A percentile compares a stretch with the other conserved stretches of the same genome.
These are phyloP conservation scores for Motacilla tschutschensis DNA, from an alignment of 2,113 vertebrate species.

Conservation along the genomic window DNA sequence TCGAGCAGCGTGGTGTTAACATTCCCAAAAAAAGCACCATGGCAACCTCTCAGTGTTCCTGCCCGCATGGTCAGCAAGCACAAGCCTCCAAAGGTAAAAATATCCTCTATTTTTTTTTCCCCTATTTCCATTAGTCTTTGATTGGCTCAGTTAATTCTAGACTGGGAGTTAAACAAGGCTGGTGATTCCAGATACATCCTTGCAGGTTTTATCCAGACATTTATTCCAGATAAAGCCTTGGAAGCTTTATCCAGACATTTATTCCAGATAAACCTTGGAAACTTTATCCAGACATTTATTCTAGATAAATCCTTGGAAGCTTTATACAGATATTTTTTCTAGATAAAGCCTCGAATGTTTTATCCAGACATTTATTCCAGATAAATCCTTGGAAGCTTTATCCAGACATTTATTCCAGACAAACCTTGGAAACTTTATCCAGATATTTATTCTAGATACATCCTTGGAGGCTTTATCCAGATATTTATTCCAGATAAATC, in stretches of 20 bases:
- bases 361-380: not conserved
- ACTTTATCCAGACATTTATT: not conserved
- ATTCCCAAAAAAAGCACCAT: constrained; percentile 40
- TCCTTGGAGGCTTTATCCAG: not conserved
- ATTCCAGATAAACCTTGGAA: not conserved
- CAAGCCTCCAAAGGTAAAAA: constrained; percentile 44
- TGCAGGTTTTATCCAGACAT: not conserved
- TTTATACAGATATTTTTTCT: not conserved
- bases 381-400: not conserved
- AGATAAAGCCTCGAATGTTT: not conserved
- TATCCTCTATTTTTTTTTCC: not conserved
- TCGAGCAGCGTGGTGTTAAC: not conserved
- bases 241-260: not conserved
- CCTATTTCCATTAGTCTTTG: not conserved
- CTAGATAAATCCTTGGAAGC: not conserved
- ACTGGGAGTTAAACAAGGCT: not conserved
- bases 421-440: not conserved
- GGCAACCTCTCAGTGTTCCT: not conserved
- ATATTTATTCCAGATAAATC: not conserved
- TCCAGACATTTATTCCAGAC: not conserved
- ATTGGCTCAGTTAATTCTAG: not conserved
- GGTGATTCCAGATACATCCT: not conserved
- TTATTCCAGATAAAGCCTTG: not conserved
- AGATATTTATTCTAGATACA: not conserved
- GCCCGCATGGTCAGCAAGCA: not conserved